These are phyloP conservation scores for Chrysocyon brachyurus DNA, from an alignment of 2,797 vertebrate species.

Conservation along the genomic window DNA sequence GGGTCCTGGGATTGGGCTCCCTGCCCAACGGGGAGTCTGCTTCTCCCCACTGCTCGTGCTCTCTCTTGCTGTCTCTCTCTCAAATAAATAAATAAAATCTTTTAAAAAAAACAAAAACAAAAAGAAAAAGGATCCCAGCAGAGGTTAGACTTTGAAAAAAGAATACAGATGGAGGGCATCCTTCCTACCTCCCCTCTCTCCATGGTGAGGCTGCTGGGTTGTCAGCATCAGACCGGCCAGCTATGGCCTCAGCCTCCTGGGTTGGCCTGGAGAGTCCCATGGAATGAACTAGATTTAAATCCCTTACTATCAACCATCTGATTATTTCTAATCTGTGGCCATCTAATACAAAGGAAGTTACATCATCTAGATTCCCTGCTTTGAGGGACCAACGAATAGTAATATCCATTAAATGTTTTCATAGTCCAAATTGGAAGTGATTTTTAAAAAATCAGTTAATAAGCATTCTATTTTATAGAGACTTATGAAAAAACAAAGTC, in stretches of 20 bases:
- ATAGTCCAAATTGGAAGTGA: slow-evolving; percentile 2
- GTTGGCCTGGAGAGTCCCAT: not conserved
- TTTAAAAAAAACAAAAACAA: too few species aligned
- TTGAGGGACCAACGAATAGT: not conserved
- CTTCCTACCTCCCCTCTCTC: not conserved
- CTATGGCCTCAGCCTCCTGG: accelerated
- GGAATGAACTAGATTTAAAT: not conserved
- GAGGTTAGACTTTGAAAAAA: not conserved
- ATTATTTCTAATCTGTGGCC: not conserved
- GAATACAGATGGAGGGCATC: not conserved
- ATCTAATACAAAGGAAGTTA: not conserved
- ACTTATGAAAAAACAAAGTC: not conserved
- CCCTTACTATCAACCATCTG: not conserved
- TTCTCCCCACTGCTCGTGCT: too few species aligned
- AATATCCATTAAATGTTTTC: not conserved
- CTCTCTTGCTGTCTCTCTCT: too few species aligned
- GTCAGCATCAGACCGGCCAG: not conserved
- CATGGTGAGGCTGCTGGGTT: not conserved
- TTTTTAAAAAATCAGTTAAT: not conserved
- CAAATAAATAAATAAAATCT: too few species aligned
- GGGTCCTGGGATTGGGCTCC: too few species aligned
- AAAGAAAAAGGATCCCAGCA: not conserved
- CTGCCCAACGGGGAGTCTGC: too few species aligned
- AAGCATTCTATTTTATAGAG: not conserved
- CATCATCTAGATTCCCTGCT: not conserved